These are phyloP conservation scores for Porites australiensis DNA, from an alignment of 64 coral and sea anemone genomes.

Conservation along the genomic window DNA sequence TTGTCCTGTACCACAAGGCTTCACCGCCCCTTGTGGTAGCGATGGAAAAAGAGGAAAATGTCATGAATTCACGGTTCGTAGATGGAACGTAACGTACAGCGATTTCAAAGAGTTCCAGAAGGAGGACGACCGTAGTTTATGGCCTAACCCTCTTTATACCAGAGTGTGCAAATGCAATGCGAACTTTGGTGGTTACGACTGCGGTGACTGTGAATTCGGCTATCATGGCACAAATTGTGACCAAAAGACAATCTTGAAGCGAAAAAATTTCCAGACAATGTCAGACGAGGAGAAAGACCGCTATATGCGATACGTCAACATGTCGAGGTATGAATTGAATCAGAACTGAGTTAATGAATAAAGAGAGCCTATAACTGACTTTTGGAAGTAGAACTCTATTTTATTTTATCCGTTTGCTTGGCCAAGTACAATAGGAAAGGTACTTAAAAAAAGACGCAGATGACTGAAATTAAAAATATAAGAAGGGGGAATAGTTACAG, in stretches of 20 bases:
- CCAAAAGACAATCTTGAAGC: conserved; percentile 29
- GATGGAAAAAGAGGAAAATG: conserved; percentile 64
- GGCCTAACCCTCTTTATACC: too few relatives aligned
- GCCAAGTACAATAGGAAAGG: too few relatives aligned
- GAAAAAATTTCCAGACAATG: conserved; percentile 59
- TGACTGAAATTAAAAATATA: too few relatives aligned
- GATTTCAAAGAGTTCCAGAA: conserved; percentile 18
- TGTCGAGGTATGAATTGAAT: conserved; percentile 25
- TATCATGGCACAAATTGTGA: conserved; percentile 57
- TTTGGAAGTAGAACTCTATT: too few relatives aligned
- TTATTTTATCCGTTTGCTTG: too few relatives aligned
- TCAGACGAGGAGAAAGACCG: conserved; percentile 60
- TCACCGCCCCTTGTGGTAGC: conserved; percentile 48
- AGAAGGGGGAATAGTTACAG: too few relatives aligned
- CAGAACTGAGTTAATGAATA: too few relatives aligned
- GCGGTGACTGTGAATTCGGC: conserved; percentile 80
- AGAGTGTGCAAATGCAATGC: conserved; percentile 55
- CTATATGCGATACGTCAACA: conserved; percentile 66
- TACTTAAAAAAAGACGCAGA: too few relatives aligned
- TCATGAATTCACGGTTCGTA: conserved; percentile 11
- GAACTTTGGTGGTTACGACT: conserved; percentile 76
- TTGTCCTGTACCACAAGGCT: conserved; percentile 68
- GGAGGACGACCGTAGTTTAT: too few relatives aligned
- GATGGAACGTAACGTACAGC: conserved; percentile 41
- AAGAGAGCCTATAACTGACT: too few relatives aligned